A percentile compares a stretch with the other conserved stretches of the same genome.
phyloP scores from a whole-genome alignment of 30 jellyfish, hydroid and myxozoan species.

The Aurelia coerulea region DNA sequence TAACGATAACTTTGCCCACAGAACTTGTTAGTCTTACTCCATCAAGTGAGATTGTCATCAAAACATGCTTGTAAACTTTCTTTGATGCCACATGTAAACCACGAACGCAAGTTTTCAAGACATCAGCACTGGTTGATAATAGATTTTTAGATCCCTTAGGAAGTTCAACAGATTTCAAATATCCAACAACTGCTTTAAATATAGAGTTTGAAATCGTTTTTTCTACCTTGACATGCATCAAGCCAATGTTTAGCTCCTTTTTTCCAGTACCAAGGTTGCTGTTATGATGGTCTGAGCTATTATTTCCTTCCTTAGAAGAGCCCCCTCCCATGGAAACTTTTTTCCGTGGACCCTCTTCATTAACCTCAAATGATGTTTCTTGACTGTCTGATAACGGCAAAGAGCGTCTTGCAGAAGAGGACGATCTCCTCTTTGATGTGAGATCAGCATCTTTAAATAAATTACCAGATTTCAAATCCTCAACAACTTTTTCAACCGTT shows the following conservation, averaged over 20 bases:
- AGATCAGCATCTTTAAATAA: constrained; percentile 5
- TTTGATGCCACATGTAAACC: constrained; percentile 32
- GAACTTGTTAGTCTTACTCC: constrained; percentile 60
- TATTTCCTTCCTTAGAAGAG: background rate
- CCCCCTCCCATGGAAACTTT: too few relatives aligned
- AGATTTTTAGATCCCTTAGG: constrained; percentile 54
- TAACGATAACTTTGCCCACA: constrained; percentile 43
- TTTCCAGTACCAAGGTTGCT: background rate
- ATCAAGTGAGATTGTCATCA: constrained; percentile 46
- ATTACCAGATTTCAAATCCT: constrained; percentile 48
- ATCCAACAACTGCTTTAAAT: constrained; percentile 56
- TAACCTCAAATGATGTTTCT: constrained; percentile 9
- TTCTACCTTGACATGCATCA: too few relatives aligned
- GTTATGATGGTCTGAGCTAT: background rate
- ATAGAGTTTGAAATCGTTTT: too few relatives aligned
- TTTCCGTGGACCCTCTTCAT: background rate
- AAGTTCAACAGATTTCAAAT: constrained; percentile 76
- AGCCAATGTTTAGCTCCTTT: too few relatives aligned
- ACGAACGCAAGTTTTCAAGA: constrained; percentile 56
- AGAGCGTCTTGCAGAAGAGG: background rate
- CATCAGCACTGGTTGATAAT: constrained; percentile 59
- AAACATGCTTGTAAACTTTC: constrained; percentile 41
- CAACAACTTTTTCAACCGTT: constrained; percentile 60
- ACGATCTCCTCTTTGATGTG: background rate
- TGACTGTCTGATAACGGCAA: background rate